These are phyloP conservation scores for Bradypus variegatus DNA, from an alignment of 2,797 vertebrate genomes.

Conservation along the genomic window DNA sequence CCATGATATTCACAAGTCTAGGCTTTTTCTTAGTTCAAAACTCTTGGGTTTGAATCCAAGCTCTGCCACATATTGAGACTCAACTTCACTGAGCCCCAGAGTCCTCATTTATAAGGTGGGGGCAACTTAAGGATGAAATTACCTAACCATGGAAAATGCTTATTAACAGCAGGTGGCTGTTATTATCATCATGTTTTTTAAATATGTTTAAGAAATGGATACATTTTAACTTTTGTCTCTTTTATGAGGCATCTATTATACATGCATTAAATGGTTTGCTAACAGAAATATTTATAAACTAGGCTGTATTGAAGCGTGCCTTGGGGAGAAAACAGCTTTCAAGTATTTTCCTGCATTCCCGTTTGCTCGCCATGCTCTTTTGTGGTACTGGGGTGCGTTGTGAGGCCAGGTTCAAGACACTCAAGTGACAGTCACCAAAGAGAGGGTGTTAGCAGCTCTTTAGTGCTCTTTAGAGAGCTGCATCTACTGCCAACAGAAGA, in stretches of 20 bases:
- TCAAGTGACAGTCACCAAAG: neutral
- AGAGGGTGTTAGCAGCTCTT: neutral
- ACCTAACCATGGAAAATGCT: neutral
- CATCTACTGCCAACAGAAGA: neutral
- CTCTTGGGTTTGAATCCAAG: neutral
- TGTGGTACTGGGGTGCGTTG: neutral
- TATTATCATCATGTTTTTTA: neutral
- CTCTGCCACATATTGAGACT: neutral
- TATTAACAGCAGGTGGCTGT: neutral
- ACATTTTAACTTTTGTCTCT: constrained; percentile 16
- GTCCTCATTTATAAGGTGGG: neutral
- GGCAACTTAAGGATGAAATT: neutral
- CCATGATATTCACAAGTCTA: neutral
- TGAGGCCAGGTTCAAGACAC: neutral
- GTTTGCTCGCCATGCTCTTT: neutral
- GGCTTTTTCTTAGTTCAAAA: neutral
- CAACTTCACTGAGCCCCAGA: neutral
- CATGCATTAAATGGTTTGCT: neutral
- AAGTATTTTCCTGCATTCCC: neutral
- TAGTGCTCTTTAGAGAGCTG: neutral
- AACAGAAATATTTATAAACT: constrained; percentile 25
- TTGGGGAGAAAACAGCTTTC: neutral
- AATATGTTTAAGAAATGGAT: neutral
- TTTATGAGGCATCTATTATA: constrained; percentile 33
- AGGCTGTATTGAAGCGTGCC: neutral